phyloP scores from a whole-genome alignment of 2,797 vertebrate species.

The Brachyalestes nurse region DNA sequence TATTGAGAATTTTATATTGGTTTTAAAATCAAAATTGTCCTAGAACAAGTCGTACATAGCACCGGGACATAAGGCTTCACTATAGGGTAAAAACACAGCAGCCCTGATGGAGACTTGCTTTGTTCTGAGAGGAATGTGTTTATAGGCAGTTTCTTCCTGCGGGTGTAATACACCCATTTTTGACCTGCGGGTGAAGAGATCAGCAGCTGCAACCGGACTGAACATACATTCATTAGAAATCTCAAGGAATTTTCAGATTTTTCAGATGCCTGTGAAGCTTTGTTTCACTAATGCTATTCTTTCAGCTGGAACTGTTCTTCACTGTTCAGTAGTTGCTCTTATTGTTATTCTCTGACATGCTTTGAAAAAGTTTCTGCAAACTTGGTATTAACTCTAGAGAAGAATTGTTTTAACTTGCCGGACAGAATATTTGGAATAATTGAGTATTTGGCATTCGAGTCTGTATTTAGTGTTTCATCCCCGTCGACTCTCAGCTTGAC shows the following conservation, averaged over 20 bases:
- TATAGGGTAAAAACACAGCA: not conserved
- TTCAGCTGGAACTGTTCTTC: conserved; percentile 15
- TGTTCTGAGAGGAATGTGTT: conserved; percentile 62
- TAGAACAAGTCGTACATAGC: not conserved
- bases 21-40: too few species aligned
- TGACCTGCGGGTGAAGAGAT: conserved; percentile 54
- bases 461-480: too few species aligned
- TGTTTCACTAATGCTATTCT: conserved; percentile 15
- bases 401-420: too few species aligned
- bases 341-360: not conserved
- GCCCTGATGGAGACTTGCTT: conserved; percentile 38
- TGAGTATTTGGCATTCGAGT: too few species aligned
- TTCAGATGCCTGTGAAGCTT: conserved; percentile 48
- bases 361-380: too few species aligned
- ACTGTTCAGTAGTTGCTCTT: not conserved
- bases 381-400: too few species aligned
- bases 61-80: not conserved
- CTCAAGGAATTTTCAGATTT: conserved; percentile 57
- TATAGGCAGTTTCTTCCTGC: conserved; percentile 53
- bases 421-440: too few species aligned
- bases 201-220: conserved; percentile 52
- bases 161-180: conserved; percentile 53
- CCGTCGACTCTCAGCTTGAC: too few species aligned
- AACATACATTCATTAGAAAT: conserved; percentile 59
- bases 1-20: too few species aligned